Evolutionary conservation across 2,797 vertebrate genomes (phyloP), one percentile per base, ranked within the genome.

Genomic region (Pangasius djambal): DNA sequence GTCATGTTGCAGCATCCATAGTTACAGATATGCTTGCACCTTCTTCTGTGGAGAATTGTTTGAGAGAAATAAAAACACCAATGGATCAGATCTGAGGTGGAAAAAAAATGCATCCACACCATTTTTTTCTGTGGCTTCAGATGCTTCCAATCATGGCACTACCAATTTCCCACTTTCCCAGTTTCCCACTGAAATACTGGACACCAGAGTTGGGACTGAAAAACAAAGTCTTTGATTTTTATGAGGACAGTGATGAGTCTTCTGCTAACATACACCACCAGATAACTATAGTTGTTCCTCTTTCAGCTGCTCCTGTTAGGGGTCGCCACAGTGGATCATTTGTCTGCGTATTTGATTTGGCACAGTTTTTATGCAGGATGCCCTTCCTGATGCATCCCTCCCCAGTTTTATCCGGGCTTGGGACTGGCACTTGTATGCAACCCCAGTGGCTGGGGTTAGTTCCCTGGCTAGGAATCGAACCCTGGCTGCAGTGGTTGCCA

Each of bases 1-100:
- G 59, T 86, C 69, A 57, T 88, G 70, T 61, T 48, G 50, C 90
- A 87, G 79, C 72, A 65, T 89, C 63, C 75, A 88, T 88, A 25
- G 52, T 86, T 15, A 82, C 77, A 63, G 52, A 90, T 65, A 61
- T 81, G 4, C 87, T 86, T 63, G 70, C 86, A 0, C 85, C 78
- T 16, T 20, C 20, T 20, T 87, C 88, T 6, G 86, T 69, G 28
- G 77, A 85, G 6, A 90, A 74, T 16, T 74, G 20, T 13, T 10
- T 22, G 9, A 1, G 37, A 20, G 70, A 72, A 72, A 22, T 72
- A 9, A 37, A 8, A 40, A 20, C 34, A n/a, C 18, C 34, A 67
- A 13, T 0, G 65, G 12, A 5, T 22, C 18, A 10, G 28, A 4
- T 40, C 20, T 0, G 20, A 9, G 20, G 20, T 74, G 20, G 22